Evolutionary conservation across 2,113 vertebrate genomes (phyloP).

Genomic region (Osmerus eperlanus): DNA sequence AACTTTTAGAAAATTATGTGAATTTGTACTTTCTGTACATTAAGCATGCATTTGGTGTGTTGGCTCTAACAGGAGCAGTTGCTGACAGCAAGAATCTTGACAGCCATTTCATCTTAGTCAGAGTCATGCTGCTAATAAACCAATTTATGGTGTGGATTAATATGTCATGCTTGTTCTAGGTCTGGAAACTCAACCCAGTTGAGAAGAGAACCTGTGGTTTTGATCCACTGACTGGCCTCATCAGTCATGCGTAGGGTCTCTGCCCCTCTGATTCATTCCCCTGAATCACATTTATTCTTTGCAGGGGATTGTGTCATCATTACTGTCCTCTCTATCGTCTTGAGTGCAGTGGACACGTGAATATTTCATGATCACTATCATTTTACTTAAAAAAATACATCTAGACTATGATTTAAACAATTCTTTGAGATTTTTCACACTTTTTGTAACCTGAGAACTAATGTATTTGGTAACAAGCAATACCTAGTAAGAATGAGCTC

Average conservation of each 20-base stretch:
- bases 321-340: slow-evolving; percentile 51
- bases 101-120: too few relatives aligned
- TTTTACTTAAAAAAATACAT: slow-evolving; percentile 55
- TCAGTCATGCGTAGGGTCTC: slow-evolving; percentile 48
- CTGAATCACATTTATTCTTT: slow-evolving; percentile 58
- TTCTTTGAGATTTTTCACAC: too few relatives aligned
- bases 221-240: slow-evolving; percentile 63
- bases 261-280: slow-evolving; percentile 49
- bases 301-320: slow-evolving; percentile 57
- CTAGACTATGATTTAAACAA: too few relatives aligned
- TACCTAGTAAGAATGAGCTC: too few relatives aligned
- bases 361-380: slow-evolving; percentile 64
- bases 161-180: slow-evolving; percentile 24
- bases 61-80: slow-evolving; percentile 19
- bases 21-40: too few relatives aligned
- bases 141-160: neutral
- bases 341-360: slow-evolving; percentile 40
- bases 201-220: slow-evolving; percentile 59
- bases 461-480: too few relatives aligned
- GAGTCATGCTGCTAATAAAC: neutral
- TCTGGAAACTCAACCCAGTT: slow-evolving; percentile 45
- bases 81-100: too few relatives aligned
- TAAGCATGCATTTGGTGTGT: too few relatives aligned
- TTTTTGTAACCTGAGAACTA: too few relatives aligned
- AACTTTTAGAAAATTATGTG: too few relatives aligned